A percentile compares a stretch with the other conserved stretches of the same genome.
Evolutionary conservation across 2,797 vertebrate species (phyloP).

Genomic region (Presbytis comata): DNA sequence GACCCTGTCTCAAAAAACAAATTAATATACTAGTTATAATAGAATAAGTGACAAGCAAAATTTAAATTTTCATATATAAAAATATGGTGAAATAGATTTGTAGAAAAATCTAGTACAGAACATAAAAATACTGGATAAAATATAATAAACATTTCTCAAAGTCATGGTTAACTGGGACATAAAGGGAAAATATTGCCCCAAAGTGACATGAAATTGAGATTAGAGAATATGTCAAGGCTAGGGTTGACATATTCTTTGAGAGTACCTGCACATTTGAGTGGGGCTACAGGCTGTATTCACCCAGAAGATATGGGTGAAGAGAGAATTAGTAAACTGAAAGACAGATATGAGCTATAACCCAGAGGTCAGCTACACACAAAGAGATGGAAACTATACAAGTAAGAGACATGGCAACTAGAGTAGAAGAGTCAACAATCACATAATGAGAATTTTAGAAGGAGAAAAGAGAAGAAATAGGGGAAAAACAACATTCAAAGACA

Average conservation of each 20-base stretch:
- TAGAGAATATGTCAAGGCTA: neutral
- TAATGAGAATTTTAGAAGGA: neutral
- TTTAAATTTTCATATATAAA: neutral
- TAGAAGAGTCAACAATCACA: neutral
- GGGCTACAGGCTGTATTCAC: neutral
- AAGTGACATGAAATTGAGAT: neutral
- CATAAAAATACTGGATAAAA: neutral
- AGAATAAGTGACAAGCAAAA: neutral
- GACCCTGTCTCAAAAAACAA: neutral
- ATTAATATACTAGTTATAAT: neutral
- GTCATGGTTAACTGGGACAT: neutral
- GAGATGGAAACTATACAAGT: neutral
- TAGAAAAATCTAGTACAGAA: neutral
- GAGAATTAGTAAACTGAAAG: neutral
- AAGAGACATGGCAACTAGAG: neutral
- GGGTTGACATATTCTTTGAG: neutral
- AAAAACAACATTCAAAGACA: neutral
- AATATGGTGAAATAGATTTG: neutral
- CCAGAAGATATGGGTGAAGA: neutral
- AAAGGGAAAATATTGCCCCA: neutral
- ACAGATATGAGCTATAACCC: neutral
- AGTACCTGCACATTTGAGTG: neutral
- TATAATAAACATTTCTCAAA: constrained; percentile 20
- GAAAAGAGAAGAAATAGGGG: neutral
- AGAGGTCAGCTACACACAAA: neutral